These are phyloP conservation scores for Trichosurus vulpecula DNA, from an alignment of 2,797 vertebrate species.

Conservation along the genomic window DNA sequence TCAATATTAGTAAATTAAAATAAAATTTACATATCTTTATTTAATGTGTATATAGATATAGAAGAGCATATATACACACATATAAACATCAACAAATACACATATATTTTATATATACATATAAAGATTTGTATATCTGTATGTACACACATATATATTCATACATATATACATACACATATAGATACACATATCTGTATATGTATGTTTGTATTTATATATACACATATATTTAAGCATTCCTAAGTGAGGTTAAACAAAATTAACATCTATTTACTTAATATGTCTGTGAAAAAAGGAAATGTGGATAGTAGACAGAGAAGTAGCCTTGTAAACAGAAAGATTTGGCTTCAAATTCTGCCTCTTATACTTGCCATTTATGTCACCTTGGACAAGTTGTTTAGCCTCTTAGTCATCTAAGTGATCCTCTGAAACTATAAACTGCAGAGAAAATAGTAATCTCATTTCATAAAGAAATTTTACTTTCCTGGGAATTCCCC, in stretches of 20 bases:
- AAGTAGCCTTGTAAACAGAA: neutral
- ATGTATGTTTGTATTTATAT: no score
- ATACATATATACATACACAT: no score
- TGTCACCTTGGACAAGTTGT: neutral
- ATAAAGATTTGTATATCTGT: no score
- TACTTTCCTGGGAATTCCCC: neutral
- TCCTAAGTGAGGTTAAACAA: neutral
- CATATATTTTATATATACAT: no score
- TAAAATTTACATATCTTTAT: no score
- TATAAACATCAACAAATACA: no score
- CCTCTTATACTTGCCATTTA: neutral
- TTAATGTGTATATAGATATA: no score
- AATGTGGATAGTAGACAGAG: neutral
- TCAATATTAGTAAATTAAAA: neutral
- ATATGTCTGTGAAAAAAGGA: neutral
- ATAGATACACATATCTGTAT: no score
- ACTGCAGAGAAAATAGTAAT: neutral
- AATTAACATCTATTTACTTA: neutral
- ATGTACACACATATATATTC: no score
- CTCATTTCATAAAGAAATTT: neutral
- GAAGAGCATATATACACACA: no score
- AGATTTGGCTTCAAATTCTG: neutral
- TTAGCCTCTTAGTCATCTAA: neutral
- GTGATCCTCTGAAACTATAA: neutral
- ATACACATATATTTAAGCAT: neutral